A percentile compares a stretch with the other conserved stretches of the same genome.
Conservation (phyloP, 2,113 vertebrate species). For the Seriola dumerili region DNA sequence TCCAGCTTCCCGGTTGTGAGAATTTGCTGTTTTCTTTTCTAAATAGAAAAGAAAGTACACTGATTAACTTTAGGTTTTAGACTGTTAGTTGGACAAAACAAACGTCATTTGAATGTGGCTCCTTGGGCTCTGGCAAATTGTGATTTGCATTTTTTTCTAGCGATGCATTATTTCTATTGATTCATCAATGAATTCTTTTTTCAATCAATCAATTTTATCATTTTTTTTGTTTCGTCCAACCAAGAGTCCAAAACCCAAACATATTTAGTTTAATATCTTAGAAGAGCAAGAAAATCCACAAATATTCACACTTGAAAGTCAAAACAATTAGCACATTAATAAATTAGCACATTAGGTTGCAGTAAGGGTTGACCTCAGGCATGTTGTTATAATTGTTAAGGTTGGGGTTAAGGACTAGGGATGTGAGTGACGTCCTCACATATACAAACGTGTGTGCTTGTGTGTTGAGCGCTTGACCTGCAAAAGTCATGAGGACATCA, state of each 20-base stretch:
- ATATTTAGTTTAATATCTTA: not conserved
- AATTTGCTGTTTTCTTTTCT: not conserved
- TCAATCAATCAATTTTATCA: not conserved
- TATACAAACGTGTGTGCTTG: slow-evolving; percentile 22
- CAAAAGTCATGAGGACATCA: slow-evolving; percentile 97
- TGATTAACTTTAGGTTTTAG: not conserved
- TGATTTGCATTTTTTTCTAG: not conserved
- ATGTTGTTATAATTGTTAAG: not conserved
- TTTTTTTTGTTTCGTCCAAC: not conserved
- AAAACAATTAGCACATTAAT: not conserved
- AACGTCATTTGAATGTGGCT: not conserved
- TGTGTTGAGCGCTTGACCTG: slow-evolving; percentile 84
- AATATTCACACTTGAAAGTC: not conserved
- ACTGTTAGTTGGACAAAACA: not conserved
- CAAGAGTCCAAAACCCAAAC: not conserved
- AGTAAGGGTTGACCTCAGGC: no score
- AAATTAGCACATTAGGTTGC: no score
- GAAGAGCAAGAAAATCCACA: not conserved
- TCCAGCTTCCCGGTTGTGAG: not conserved
- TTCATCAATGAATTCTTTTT: not conserved
- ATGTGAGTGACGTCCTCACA: not conserved
- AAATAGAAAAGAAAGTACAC: not conserved
- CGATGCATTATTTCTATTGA: not conserved
- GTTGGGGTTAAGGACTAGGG: not conserved
- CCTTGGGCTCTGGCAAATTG: not conserved